Evolutionary conservation across 2,888 invertebrate species (phyloP).

Genomic region (Tiliacea aurago): DNA sequence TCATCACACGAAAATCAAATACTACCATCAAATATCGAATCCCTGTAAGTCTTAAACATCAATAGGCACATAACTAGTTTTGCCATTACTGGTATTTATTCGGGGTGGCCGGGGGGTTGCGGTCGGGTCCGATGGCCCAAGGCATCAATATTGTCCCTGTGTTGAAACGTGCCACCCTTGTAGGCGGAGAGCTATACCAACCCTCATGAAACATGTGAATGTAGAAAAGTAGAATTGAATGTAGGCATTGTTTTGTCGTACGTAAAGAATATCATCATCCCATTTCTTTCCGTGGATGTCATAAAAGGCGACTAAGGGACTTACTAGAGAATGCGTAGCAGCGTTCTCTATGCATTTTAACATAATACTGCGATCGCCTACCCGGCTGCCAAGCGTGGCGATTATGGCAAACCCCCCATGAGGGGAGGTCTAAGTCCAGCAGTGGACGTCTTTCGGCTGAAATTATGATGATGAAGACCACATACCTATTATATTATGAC

Average conservation of each 20-base stretch:
- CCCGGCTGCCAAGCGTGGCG: too few relatives aligned
- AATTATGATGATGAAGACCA: too few relatives aligned
- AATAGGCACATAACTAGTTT: conserved; percentile 66
- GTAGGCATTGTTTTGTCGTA: conserved; percentile 2
- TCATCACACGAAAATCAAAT: conserved; percentile 32
- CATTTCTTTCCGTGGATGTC: too few relatives aligned
- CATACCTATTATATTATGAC: too few relatives aligned
- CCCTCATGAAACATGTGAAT: conserved; percentile 19
- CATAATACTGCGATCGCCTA: too few relatives aligned
- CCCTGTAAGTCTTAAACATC: conserved; percentile 45
- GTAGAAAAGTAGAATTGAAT: background rate
- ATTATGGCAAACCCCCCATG: too few relatives aligned
- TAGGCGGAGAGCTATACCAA: conserved; percentile 30
- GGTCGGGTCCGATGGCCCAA: conserved; percentile 72
- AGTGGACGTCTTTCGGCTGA: too few relatives aligned
- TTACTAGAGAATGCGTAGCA: too few relatives aligned
- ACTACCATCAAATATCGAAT: conserved; percentile 30
- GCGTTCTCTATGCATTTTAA: too few relatives aligned
- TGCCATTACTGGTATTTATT: conserved; percentile 66
- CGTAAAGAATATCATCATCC: too few relatives aligned
- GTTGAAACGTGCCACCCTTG: conserved; percentile 46
- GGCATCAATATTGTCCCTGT: conserved; percentile 80
- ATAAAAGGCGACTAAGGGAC: too few relatives aligned
- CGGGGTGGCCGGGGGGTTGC: conserved; percentile 58
- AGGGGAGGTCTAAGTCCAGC: too few relatives aligned